Conservation (phyloP, 2,113 vertebrate species). For the Cochlearius cochlearius region DNA sequence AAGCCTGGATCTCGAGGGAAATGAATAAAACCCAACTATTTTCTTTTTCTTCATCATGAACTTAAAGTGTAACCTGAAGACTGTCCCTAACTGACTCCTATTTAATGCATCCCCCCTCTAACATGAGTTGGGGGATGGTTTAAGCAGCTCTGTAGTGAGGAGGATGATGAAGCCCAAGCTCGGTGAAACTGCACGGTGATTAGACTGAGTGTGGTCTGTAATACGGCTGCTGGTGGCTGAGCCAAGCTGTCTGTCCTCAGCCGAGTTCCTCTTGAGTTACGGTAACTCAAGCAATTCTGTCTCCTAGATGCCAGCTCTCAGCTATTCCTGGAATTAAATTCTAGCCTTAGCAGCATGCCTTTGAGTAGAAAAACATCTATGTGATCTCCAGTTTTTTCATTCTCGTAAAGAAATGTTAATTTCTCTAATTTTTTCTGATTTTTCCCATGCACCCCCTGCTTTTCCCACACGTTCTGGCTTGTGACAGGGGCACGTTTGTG, state of each 20-base stretch:
- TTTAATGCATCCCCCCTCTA: not conserved
- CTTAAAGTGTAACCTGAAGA: not conserved
- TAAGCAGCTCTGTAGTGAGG: not conserved
- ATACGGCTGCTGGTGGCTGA: not conserved
- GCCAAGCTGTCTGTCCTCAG: not conserved
- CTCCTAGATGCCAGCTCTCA: not conserved
- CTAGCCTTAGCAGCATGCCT: not conserved
- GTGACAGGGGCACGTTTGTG: not conserved
- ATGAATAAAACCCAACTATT: rapidly evolving
- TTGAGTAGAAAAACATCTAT: not conserved
- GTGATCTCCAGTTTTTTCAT: not conserved
- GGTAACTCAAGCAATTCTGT: not conserved
- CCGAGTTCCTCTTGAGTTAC: not conserved
- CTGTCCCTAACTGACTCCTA: not conserved
- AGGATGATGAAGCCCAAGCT: not conserved
- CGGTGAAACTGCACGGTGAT: not conserved
- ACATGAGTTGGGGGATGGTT: not conserved
- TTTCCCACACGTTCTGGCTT: not conserved
- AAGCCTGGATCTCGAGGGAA: not conserved
- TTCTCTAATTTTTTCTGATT: not conserved
- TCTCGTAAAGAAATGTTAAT: not conserved
- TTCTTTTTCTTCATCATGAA: not conserved
- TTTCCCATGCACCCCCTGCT: not conserved
- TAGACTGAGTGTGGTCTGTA: not conserved
- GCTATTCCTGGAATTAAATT: not conserved